Evolutionary conservation across 1,140 invertebrate genomes (phyloP), one percentile per base, ranked within the genome.

Genomic region (Dendroctonus ponderosae): DNA sequence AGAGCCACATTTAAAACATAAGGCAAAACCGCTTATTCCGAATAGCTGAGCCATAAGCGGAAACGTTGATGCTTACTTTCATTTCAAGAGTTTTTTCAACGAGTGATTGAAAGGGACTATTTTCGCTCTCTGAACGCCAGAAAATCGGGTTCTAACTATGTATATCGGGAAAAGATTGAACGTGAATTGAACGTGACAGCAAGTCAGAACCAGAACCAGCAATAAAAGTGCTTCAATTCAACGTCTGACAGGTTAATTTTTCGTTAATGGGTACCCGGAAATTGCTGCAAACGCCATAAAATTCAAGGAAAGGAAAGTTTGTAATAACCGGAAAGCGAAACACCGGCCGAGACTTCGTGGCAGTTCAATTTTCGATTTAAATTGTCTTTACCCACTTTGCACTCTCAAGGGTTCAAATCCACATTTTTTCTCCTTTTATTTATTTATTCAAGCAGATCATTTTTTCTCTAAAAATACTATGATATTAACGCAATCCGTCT

Each of bases 301-400:
- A 58, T 58, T 58, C 41, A 58, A 58, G 56, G 56, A 46, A 46
- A 46, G 43, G 43, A 58, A 58, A 58, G 56, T 58, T 58, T 58
- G 41, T 58, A 58, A 58, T 58, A 58, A 58, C 41, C 40, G 56
- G 56, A 58, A 58, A 56, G 53, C 39, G 53, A 56, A 58, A 58
- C 56, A 58, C 42, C 56, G 42, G 56, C 56, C 12, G 40, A 58
- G 56, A 58, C 56, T 58, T 44, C 56, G 56, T 44, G 9, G 12
- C 14, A 42, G 56, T 58, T 44, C 56, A 58, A 58, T 58, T 58
- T 58, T 58, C 56, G 56, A 58, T 58, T 58, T 58, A 58, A 58
- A 58, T 58, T 58, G 56, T 58, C 56, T 43, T 41, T 58, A 44
- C 56, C 56, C 46, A n/a, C 15, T 58, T 44, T 43, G 40, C 15